Percentiles rank a stretch among this genome's conserved stretches.
Conservation (phyloP, 2,888 invertebrate species). For the Amitus sp. region DNA sequence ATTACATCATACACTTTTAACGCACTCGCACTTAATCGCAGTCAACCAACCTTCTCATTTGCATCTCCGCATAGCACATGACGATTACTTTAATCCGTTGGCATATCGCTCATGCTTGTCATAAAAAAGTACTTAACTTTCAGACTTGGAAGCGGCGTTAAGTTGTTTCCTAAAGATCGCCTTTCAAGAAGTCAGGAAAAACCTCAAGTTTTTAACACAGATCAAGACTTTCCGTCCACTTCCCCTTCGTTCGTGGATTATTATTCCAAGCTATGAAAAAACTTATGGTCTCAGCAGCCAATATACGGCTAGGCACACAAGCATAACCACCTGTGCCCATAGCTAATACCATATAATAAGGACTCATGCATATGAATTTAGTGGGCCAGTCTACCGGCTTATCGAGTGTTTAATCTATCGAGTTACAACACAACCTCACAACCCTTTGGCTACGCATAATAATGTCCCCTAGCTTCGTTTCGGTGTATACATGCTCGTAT, state of each 20-base stretch:
- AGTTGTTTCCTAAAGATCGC: not conserved
- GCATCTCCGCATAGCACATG: conserved; percentile 25
- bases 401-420: conserved; percentile 50
- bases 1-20: no score
- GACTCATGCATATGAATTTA: conserved; percentile 58
- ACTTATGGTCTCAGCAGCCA: conserved; percentile 11
- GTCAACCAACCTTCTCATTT: conserved; percentile 2
- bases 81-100: conserved; percentile 34
- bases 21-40: not conserved
- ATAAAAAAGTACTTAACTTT: not conserved
- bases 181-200: not conserved
- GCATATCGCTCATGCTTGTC: conserved; percentile 14
- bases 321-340: conserved; percentile 63
- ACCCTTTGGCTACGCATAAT: conserved; percentile 42
- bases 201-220: not conserved
- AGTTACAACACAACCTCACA: conserved; percentile 30
- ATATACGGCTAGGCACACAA: conserved; percentile 21
- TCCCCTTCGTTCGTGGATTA: conserved; percentile 1
- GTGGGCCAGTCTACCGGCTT: conserved; percentile 55
- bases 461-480: conserved; percentile 28
- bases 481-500: conserved; percentile 1
- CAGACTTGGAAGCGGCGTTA: not conserved
- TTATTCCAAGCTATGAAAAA: not conserved
- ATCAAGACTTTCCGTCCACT: not conserved
- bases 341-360: conserved; percentile 64